These are phyloP conservation scores for Drosophila pseudoobscura DNA, from an alignment of 1,140 invertebrate species.

Conservation along the genomic window DNA sequence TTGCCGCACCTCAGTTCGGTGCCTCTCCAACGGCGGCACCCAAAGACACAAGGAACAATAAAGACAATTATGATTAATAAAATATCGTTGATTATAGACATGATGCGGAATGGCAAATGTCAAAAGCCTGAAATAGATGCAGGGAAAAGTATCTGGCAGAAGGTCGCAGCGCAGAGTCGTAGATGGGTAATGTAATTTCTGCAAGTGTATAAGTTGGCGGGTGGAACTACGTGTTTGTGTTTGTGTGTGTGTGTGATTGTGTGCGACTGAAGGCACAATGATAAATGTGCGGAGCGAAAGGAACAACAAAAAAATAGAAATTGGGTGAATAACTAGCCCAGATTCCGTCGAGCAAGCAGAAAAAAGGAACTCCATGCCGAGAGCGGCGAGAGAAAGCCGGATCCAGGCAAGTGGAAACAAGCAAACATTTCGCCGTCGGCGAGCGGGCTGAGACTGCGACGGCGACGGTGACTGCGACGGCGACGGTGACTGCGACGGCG, in stretches of 20 bases:
- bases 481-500: constrained; percentile 51
- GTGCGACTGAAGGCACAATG: constrained; percentile 77
- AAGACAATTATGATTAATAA: constrained; percentile 49
- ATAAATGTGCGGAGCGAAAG: constrained; percentile 73
- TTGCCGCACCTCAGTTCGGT: constrained; percentile 30
- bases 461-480: constrained; percentile 40
- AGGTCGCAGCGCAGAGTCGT: constrained; percentile 20
- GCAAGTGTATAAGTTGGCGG: constrained; percentile 65
- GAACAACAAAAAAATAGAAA: constrained; percentile 66
- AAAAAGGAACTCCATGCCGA: constrained; percentile 33
- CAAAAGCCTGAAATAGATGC: constrained; percentile 19
- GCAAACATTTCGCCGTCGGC: constrained; percentile 66
- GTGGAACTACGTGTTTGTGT: constrained; percentile 50
- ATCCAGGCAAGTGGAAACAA: constrained; percentile 74
- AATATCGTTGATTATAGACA: constrained; percentile 41
- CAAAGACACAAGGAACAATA: constrained; percentile 28
- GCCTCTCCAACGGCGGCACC: constrained; percentile 15
- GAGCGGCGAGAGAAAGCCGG: constrained; percentile 43
- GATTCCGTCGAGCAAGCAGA: constrained; percentile 77
- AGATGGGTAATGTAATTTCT: constrained; percentile 52
- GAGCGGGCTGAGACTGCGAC: constrained; percentile 2
- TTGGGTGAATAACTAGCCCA: constrained; percentile 83
- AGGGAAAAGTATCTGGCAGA: constrained; percentile 8
- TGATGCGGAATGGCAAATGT: constrained; percentile 26
- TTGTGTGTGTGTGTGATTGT: constrained; percentile 40